A percentile compares a stretch with the other conserved stretches of the same genome.
Conservation (phyloP, 2,888 invertebrate species). For the Cinara cedri region DNA sequence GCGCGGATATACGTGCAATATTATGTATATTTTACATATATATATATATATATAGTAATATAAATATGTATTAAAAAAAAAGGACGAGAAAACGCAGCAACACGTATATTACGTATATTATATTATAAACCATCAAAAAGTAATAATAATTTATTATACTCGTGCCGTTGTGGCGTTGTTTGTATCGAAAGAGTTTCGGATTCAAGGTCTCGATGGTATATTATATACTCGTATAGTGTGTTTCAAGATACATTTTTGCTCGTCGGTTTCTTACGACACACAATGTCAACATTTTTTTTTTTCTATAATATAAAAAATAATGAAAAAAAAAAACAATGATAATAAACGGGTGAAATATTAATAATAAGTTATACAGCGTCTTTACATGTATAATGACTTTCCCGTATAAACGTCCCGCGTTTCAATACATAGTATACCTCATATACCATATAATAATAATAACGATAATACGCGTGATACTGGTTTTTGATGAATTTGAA, state of each 20-base stretch:
- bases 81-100: too few species aligned
- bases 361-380: not conserved
- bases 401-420: constrained; percentile 7
- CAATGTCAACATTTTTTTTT: not conserved
- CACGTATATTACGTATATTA: not conserved
- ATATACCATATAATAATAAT: constrained; percentile 15
- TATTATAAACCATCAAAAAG: not conserved
- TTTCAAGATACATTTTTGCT: constrained; percentile 8
- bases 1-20: too few species aligned
- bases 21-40: too few species aligned
- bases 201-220: constrained; percentile 12
- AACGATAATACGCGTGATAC: constrained; percentile 44
- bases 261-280: constrained; percentile 3
- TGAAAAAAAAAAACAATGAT: too few species aligned
- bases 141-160: not conserved
- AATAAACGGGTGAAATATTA: constrained; percentile 26
- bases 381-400: constrained; percentile 37
- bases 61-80: too few species aligned
- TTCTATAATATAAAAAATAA: not conserved
- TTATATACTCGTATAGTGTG: not conserved
- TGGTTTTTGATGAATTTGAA: constrained; percentile 43
- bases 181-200: not conserved
- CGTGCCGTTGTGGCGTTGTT: too few species aligned
- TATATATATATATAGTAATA: too few species aligned
- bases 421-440: not conserved